Base-by-base conservation (phyloP, 2,797 vertebrate genomes). In the Rhinella marina region DNA sequence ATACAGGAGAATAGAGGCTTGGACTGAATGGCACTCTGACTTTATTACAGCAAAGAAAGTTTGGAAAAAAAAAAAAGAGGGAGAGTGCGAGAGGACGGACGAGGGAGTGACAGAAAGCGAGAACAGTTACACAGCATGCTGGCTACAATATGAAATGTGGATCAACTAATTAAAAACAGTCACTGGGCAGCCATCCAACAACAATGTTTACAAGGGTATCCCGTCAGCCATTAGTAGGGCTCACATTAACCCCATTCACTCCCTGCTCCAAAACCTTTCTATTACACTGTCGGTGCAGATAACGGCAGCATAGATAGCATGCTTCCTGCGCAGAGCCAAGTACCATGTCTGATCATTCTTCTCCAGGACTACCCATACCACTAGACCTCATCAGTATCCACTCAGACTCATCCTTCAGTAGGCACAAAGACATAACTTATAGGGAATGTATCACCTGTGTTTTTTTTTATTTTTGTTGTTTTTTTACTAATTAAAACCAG, bases 151-250 rank as follows among this genome's bases (percentile, higher is more conserved):
- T 64, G 82, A 89, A 91, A 87, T 88, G 80, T 88, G 86, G 80
- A 88, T 85, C 79, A 77, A 82, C 91, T 94, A 95, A 95, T 93
- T 94, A 92, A 92, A 95, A 94, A 92, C 91, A 80, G 90, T 91
- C 86, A 88, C 91, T 92, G 94, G 94, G 94, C 93, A 91, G 6
- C 0, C 19, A 25, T 94, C 95, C 94, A 95, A 94, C 91, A 92
- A 85, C 93, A 94, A 94, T 94, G 94, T 94, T 94, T 92, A 92
- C 91, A 92, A 92, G 93, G 93, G 93, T 85, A 93, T 93, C 89
- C 90, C 90, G 90, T 94, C 87, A 85, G 82, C 93, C 94, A 94
- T 94, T 91, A 87, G 82, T 54, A 62, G 70, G 82, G 79, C 66
- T 81, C 73, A 66, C 59, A 13, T 89, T 86, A 88, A 89, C 84